Evolutionary conservation across 2,888 invertebrate genomes (phyloP).

Genomic region (Acanthococcus lagerstroemiae): DNA sequence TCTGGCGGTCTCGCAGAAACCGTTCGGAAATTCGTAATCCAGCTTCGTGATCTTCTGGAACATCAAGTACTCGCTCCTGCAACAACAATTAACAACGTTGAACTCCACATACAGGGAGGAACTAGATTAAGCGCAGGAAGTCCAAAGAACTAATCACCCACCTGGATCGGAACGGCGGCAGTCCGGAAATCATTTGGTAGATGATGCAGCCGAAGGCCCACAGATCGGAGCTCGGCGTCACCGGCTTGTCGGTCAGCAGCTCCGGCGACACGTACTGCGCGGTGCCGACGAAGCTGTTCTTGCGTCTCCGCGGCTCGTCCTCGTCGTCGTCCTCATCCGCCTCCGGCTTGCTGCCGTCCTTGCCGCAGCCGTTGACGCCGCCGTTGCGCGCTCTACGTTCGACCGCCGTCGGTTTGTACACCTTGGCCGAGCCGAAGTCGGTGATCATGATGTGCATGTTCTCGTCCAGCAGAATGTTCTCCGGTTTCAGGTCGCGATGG

Average conservation of each 20-base stretch:
- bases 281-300: constrained; percentile 91
- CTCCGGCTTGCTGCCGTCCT: not conserved
- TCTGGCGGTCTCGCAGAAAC: constrained; percentile 74
- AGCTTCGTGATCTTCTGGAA: constrained; percentile 89
- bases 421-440: constrained; percentile 94
- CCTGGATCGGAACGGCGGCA: constrained; percentile 79
- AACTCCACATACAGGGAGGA: not conserved
- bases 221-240: constrained; percentile 69
- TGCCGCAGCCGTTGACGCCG: not conserved
- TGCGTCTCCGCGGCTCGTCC: constrained; percentile 49
- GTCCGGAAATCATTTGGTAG: constrained; percentile 91
- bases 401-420: constrained; percentile 41
- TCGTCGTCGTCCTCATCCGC: constrained; percentile 38
- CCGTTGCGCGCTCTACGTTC: not conserved
- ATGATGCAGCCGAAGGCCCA: constrained; percentile 97
- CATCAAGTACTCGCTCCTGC: constrained; percentile 82
- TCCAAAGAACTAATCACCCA: no score
- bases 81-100: constrained; percentile 33
- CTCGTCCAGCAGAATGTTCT: constrained; percentile 91
- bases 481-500: constrained; percentile 94
- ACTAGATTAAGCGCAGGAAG: no score
- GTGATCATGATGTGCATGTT: constrained; percentile 93
- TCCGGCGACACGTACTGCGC: constrained; percentile 99
- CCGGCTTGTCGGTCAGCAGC: constrained; percentile 65
- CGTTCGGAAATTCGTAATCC: constrained; percentile 85